Evolutionary conservation across 2,797 vertebrate species (phyloP), one percentile per base, ranked within the genome.

Genomic region (Cetoscarus ocellatus): DNA sequence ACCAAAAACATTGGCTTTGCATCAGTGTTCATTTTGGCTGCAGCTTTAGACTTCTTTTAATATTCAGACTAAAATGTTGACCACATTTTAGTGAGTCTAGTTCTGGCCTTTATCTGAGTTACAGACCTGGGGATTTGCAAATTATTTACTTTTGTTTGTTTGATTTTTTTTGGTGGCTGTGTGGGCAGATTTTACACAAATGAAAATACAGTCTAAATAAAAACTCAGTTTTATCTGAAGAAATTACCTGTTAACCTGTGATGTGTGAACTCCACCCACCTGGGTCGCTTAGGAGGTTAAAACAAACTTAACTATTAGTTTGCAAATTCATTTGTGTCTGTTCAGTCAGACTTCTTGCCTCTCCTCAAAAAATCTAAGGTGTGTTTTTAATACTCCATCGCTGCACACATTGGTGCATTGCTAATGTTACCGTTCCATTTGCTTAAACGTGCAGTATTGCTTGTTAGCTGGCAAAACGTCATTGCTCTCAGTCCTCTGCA

Each of bases 51-150:
- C 56, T 82, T 53, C 7, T 74, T 49, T 79, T 57, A 44, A 54
- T n/a, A 34, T 2, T 27, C 39, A 3, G 61, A 87, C 90, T 92
- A 90, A 91, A 91, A 91, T 90, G 91, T 84, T 39, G 52, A 48
- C n/a, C 6, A 61, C 88, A 91, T 89, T 90, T 87, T 87, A 90
- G 87, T 80, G 62, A 0, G 36, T 48, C 45, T 40, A 74, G 75
- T 40, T 60, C 35, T 36, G 47, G 52, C 60, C 11, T 34, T 3
- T 13, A 40, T 14, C 51, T 43, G n/a, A 0, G 40, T 54, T 12
- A 3, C 69, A 49, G 67, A 70, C 48, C 49, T 38, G 78, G 12
- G 9, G 55, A 64, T 82, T 63, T 73, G 63, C 70, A 85, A 79
- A 84, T 8, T 40, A 56, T 43, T 0, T 12, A 27, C 38, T 3